phyloP scores from a whole-genome alignment of 2,113 vertebrate species.

The Seriola dumerili region DNA sequence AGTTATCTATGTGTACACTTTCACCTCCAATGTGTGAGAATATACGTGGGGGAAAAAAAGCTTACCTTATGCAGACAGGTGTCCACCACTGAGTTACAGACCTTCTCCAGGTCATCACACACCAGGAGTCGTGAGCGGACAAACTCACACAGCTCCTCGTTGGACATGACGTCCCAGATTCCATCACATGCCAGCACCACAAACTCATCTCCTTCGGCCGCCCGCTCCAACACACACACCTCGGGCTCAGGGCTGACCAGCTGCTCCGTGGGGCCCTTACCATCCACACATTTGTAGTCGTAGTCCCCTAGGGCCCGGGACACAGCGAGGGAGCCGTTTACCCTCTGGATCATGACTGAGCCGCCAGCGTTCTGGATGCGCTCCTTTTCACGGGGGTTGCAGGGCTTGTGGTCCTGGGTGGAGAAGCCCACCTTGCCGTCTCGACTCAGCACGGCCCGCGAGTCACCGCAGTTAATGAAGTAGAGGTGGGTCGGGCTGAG shows the following conservation, averaged over 20 bases:
- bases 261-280: conserved; percentile 98
- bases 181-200: conserved; percentile 98
- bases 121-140: conserved; percentile 96
- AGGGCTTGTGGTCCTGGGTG: conserved; percentile 99
- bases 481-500: conserved; percentile 95
- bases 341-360: conserved; percentile 99
- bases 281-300: conserved; percentile 99
- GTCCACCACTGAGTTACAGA: conserved; percentile 99
- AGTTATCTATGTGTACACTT: too few species aligned
- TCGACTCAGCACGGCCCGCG: conserved; percentile 94
- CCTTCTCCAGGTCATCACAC: conserved; percentile 96
- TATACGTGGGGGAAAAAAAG: accelerated
- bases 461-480: conserved; percentile 99
- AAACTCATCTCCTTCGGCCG: conserved; percentile 95
- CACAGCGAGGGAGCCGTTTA: conserved; percentile 97
- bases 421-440: conserved; percentile 96
- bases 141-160: conserved; percentile 98
- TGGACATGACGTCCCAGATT: conserved; percentile 99
- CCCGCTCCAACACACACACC: conserved; percentile 95
- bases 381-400: conserved; percentile 97
- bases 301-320: conserved; percentile 99
- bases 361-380: conserved; percentile 98
- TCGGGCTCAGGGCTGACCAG: conserved; percentile 99
- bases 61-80: conserved; percentile 99
- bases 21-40: neutral